A percentile compares a stretch with the other conserved stretches of the same genome.
These are phyloP conservation scores for Gulo gulo DNA, from an alignment of 2,113 vertebrate genomes.

Conservation along the genomic window DNA sequence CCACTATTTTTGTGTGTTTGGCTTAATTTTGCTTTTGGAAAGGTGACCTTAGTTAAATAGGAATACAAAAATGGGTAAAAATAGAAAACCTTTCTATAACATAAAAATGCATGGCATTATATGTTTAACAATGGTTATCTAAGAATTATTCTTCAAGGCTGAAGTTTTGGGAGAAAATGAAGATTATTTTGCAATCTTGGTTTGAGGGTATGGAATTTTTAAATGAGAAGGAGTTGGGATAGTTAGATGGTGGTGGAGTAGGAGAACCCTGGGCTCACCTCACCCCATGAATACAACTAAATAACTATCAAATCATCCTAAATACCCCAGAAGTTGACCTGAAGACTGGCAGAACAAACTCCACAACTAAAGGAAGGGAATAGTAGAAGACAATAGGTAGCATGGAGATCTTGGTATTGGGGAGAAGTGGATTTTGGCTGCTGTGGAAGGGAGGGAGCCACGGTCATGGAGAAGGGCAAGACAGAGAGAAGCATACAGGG, in stretches of 20 bases:
- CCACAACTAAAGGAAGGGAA: neutral
- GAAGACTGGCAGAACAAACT: neutral
- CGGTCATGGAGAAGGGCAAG: neutral
- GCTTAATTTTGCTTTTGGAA: slow-evolving; percentile 14
- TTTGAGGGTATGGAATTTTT: neutral
- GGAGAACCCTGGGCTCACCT: neutral
- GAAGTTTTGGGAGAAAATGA: neutral
- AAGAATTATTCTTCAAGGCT: neutral
- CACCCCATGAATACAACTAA: neutral
- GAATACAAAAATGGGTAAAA: neutral
- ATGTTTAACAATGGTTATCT: neutral
- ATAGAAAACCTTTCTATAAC: neutral
- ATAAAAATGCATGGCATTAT: neutral
- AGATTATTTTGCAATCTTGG: neutral
- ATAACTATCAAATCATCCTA: neutral
- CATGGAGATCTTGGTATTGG: neutral
- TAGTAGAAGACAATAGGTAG: neutral
- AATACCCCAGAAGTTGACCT: neutral
- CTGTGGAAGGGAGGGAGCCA: neutral
- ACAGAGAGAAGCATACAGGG: neutral
- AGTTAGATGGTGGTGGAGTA: neutral
- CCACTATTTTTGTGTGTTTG: neutral
- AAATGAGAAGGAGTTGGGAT: neutral
- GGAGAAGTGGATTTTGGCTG: neutral
- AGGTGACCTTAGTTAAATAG: neutral